Evolutionary conservation across 2,797 vertebrate species (phyloP).

Genomic region (Enteromius thamalakanensis): DNA sequence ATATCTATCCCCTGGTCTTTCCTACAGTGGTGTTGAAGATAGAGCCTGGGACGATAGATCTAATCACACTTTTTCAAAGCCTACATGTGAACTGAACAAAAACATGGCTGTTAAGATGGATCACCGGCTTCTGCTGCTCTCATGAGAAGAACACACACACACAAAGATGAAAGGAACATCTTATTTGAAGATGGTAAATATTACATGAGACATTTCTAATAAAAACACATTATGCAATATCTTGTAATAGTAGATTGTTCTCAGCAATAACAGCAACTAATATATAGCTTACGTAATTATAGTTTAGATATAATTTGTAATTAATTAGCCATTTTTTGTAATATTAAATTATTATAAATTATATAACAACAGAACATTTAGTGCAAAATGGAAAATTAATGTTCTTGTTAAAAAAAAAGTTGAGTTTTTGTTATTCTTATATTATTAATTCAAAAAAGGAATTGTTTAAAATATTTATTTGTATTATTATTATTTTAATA

Average conservation of each 20-base stretch:
- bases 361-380: too few relatives aligned
- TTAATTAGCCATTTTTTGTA: too few relatives aligned
- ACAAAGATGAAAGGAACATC: background rate
- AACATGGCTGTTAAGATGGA: background rate
- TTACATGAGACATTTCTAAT: background rate
- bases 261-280: background rate
- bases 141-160: slow-evolving; percentile 3
- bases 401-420: too few relatives aligned
- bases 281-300: background rate
- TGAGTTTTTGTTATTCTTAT: too few relatives aligned
- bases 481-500: too few relatives aligned
- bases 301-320: background rate
- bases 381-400: too few relatives aligned
- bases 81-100: slow-evolving; percentile 1
- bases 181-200: background rate
- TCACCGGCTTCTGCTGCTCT: background rate
- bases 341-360: too few relatives aligned
- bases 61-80: background rate
- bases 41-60: background rate
- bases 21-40: background rate
- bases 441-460: too few relatives aligned
- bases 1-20: slow-evolving; percentile 2
- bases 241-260: background rate
- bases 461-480: too few relatives aligned
- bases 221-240: background rate